phyloP scores from a whole-genome alignment of 1,140 invertebrate species.

The Drosophila obscura region DNA sequence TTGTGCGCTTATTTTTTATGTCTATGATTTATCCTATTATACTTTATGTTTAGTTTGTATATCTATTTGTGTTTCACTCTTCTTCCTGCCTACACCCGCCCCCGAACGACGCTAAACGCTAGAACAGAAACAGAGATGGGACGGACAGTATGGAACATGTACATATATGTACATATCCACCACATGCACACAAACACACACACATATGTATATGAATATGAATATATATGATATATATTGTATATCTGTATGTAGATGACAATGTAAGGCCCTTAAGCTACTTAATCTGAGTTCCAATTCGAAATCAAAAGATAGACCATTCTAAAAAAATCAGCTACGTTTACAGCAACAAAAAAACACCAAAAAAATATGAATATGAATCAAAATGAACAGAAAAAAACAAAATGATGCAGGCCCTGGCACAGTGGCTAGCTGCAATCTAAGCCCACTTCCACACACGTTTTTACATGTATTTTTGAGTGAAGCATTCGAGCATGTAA shows the following conservation, averaged over 20 bases:
- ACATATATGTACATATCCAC: conserved; percentile 19
- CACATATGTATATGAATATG: conserved; percentile 14
- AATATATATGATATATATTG: conserved; percentile 26
- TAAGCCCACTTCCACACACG: too few species aligned
- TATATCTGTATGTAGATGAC: conserved; percentile 45
- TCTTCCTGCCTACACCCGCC: too few species aligned
- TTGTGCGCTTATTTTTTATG: too few species aligned
- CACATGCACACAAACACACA: conserved; percentile 2
- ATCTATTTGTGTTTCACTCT: too few species aligned
- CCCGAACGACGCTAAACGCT: too few species aligned
- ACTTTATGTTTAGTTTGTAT: too few species aligned
- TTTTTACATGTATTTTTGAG: too few species aligned
- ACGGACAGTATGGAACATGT: conserved; percentile 28
- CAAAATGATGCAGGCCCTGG: background rate
- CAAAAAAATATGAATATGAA: background rate
- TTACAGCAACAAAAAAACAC: background rate
- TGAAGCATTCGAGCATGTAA: too few species aligned
- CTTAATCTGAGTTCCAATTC: conserved; percentile 62
- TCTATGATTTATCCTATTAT: too few species aligned
- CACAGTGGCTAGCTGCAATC: too few species aligned
- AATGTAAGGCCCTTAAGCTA: conserved; percentile 56
- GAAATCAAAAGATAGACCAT: conserved; percentile 23
- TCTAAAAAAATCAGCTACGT: conserved; percentile 21
- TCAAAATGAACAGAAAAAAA: background rate
- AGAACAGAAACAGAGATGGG: background rate